These are phyloP conservation scores for Melipona bicolor DNA, from an alignment of 2,888 invertebrate genomes.

Conservation along the genomic window DNA sequence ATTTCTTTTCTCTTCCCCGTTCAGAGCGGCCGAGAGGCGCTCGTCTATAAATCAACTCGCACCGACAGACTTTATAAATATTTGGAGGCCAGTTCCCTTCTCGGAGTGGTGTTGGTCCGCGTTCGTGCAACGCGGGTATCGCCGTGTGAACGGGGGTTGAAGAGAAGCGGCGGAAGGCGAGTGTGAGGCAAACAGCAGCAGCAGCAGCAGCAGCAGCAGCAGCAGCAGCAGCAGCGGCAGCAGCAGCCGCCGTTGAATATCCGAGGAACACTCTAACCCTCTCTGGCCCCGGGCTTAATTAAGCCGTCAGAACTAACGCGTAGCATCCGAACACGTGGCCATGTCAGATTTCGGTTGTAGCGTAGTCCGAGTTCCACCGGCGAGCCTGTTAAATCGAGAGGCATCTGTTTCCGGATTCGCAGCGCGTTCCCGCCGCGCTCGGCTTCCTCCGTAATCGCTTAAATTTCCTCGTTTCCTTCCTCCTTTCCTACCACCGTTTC, in stretches of 20 bases:
- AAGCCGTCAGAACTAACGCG: conserved; percentile 74
- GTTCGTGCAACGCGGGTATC: conserved; percentile 23
- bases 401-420: conserved; percentile 60
- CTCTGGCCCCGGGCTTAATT: conserved; percentile 67
- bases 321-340: conserved; percentile 72
- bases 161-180: not conserved
- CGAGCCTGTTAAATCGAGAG: conserved; percentile 53
- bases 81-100: conserved; percentile 46
- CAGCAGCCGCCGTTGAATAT: conserved; percentile 56
- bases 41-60: conserved; percentile 58
- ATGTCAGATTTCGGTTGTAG: conserved; percentile 71
- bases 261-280: conserved; percentile 59
- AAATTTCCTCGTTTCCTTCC: conserved; percentile 39
- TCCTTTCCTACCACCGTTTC: conserved; percentile 31
- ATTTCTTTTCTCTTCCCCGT: conserved; percentile 18
- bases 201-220: conserved; percentile 2
- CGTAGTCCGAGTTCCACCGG: conserved; percentile 53
- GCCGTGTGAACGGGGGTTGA: not conserved
- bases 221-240: not conserved
- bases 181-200: not conserved
- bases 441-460: conserved; percentile 48
- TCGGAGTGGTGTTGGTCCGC: conserved; percentile 14
- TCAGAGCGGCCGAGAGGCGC: conserved; percentile 40
- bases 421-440: conserved; percentile 29
- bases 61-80: conserved; percentile 70